Conservation (phyloP, 2,113 vertebrate species). For the Stigmatopora argus region DNA sequence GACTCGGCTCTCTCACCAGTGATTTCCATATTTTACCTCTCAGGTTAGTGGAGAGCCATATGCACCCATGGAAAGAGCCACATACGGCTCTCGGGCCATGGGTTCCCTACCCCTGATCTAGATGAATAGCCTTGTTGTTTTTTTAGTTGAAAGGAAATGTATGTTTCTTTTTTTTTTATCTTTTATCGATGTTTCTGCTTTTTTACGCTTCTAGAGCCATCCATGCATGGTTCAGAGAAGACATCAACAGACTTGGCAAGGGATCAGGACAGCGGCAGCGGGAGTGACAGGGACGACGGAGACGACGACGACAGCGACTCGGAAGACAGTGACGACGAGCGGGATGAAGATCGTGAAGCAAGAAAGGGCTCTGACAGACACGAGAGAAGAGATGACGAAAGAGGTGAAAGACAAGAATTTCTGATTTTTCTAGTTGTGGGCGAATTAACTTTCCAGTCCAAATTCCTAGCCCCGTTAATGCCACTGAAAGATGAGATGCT, state of each 20-base stretch:
- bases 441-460: no score
- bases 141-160: background rate
- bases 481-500: no score
- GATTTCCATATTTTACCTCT: no score
- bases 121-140: no score
- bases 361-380: slow-evolving; percentile 43
- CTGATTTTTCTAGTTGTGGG: background rate
- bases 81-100: no score
- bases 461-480: no score
- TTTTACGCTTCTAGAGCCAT: slow-evolving; percentile 28
- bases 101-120: no score
- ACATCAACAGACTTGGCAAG: slow-evolving; percentile 73
- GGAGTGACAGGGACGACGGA: slow-evolving; percentile 77
- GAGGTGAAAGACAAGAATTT: slow-evolving; percentile 36
- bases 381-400: slow-evolving; percentile 49
- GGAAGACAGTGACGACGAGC: slow-evolving; percentile 84
- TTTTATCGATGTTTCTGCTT: background rate
- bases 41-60: no score
- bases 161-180: background rate
- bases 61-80: no score
- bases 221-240: slow-evolving; percentile 54
- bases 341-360: slow-evolving; percentile 65
- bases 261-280: slow-evolving; percentile 81
- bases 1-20: no score
- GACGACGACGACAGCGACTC: slow-evolving; percentile 78